These are phyloP conservation scores for Erpornis zantholeuca DNA, from an alignment of 2,113 vertebrate genomes.

Conservation along the genomic window DNA sequence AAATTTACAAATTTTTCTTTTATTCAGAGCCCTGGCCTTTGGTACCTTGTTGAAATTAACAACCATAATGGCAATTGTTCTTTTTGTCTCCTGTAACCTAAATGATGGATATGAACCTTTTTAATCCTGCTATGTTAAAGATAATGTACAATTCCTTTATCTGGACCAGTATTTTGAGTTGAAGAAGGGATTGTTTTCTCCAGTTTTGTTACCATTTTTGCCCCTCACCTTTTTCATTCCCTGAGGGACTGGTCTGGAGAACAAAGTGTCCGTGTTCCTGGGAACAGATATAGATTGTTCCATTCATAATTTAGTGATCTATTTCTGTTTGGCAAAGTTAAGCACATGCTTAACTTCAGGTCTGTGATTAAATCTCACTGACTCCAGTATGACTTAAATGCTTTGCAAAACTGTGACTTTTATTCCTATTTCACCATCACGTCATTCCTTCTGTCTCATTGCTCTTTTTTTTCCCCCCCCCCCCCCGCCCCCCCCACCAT, in stretches of 20 bases:
- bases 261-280: slow-evolving; percentile 10
- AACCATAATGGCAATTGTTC: not conserved
- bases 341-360: slow-evolving; percentile 46
- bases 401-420: slow-evolving; percentile 8
- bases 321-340: slow-evolving; percentile 55
- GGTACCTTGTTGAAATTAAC: not conserved
- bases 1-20: not conserved
- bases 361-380: slow-evolving; percentile 40
- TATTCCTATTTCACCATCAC: not conserved
- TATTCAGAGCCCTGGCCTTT: not conserved
- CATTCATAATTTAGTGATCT: slow-evolving; percentile 59
- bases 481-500: not conserved
- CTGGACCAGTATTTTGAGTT: not conserved
- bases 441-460: slow-evolving; percentile 24
- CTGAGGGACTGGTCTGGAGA: slow-evolving; percentile 6
- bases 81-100: not conserved
- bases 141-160: not conserved
- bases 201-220: not conserved
- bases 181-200: slow-evolving; percentile 8
- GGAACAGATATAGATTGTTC: slow-evolving; percentile 54
- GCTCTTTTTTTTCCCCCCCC: not conserved
- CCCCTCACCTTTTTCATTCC: not conserved
- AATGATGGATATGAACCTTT: not conserved
- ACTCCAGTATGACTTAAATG: not conserved
- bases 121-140: not conserved